Evolutionary conservation across 2,888 invertebrate species (phyloP), one percentile per base, ranked within the genome.

Genomic region (Drosophila maculinotata): DNA sequence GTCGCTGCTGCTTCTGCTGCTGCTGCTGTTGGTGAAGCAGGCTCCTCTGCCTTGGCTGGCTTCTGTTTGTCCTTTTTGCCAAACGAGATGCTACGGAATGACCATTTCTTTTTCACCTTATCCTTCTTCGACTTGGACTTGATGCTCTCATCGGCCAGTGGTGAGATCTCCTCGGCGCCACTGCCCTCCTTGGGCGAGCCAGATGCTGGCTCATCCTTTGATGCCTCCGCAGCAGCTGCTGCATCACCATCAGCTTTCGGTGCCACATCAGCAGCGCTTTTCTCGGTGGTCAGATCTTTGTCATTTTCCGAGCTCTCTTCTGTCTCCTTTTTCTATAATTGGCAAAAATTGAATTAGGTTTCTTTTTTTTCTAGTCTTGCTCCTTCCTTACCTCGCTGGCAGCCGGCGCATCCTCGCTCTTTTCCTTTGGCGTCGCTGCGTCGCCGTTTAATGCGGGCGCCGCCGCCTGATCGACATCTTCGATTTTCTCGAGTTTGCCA

Each of bases 51-150:
- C 92, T 96, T 95, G 86, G 93, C 93, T 79, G 96, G 96, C 92
- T 97, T 97, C 82, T 94, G 95, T 93, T 96, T 97, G 91, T 97
- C 97, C 92, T 96, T 96, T 92, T 95, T 95, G 90, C 96, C 95
- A 92, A 97, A 97, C 90, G 96, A 96, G 92, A 97, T 95, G 90
- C 95, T 96, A 90, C 96, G 94, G 92, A 97, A 95, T 87, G 96
- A 96, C 96, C 96, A 97, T 93, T 96, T 96, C 94, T 96, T 96
- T 94, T 96, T 96, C 83, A 95, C 93, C 92, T 93, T 94, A 80
- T 94, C 94, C 90, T 95, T 94, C 90, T 95, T 95, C 73, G 94
- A 93, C 90, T 94, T 94, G 76, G 88, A 79, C 90, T 94, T 94
- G 86, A 92, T 92, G 80, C 89, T 91, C 90, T 92, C 88, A 59